Percentiles rank a stretch among this genome's conserved stretches.
These are phyloP conservation scores for Syncerus caffer DNA, from an alignment of 2,797 vertebrate species.

Conservation along the genomic window DNA sequence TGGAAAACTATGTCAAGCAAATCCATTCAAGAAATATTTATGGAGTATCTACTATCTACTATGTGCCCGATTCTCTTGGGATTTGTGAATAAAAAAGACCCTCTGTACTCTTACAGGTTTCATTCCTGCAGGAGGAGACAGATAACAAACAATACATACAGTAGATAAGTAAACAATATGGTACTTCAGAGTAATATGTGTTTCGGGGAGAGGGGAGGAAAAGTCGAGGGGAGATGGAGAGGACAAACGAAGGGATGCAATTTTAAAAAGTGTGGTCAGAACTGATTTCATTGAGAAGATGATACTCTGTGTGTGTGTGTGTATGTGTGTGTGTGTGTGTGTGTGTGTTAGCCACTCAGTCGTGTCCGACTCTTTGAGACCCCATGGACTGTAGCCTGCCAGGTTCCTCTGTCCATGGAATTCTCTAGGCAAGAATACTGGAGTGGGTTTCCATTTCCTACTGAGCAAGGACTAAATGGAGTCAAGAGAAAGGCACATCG, in stretches of 20 bases:
- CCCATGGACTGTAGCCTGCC: not conserved
- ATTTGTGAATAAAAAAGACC: not conserved
- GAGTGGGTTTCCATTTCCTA: not conserved
- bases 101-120: not conserved
- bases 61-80: not conserved
- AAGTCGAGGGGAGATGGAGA: not conserved
- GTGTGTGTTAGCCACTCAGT: not conserved
- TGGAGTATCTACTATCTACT: not conserved
- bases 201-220: not conserved
- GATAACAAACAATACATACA: not conserved
- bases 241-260: not conserved
- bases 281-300: not conserved
- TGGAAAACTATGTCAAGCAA: not conserved
- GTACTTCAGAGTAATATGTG: not conserved
- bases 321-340: not conserved
- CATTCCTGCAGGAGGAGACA: not conserved
- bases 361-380: not conserved
- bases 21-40: conserved; percentile 8
- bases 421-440: not conserved
- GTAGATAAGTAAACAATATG: not conserved
- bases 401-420: not conserved
- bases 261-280: not conserved
- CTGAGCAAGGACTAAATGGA: not conserved
- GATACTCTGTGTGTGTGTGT: not conserved
- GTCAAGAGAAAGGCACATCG: not conserved